Conservation (phyloP, 1,140 invertebrate genomes). For the Triops longicaudatus region DNA sequence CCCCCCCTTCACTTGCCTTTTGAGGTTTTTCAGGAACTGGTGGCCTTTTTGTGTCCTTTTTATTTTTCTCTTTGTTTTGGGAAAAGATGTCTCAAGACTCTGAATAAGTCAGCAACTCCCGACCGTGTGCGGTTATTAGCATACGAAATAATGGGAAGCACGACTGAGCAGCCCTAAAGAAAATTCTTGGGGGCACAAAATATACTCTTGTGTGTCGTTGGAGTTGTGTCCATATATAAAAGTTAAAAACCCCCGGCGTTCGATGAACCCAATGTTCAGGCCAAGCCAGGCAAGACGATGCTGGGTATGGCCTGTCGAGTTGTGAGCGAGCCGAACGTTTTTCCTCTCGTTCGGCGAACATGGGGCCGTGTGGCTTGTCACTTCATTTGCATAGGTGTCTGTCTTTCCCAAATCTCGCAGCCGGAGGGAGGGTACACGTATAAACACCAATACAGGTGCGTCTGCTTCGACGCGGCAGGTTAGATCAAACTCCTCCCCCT, state of each 20-base stretch:
- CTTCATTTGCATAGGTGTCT: conserved; percentile 12
- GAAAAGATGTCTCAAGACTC: neutral
- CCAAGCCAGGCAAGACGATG: neutral
- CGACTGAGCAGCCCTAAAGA: neutral
- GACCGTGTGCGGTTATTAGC: neutral
- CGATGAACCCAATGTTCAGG: neutral
- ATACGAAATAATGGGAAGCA: conserved; percentile 15
- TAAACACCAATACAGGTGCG: conserved; percentile 11
- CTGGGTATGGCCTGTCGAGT: neutral
- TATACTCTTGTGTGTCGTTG: neutral
- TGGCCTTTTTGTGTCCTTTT: neutral
- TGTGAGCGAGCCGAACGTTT: neutral
- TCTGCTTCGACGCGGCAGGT: conserved; percentile 1
- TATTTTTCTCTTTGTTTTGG: neutral
- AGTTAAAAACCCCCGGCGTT: neutral
- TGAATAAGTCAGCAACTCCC: neutral
- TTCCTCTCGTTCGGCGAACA: neutral
- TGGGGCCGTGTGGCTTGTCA: neutral
- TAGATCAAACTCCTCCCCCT: conserved; percentile 14
- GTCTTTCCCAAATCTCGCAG: neutral
- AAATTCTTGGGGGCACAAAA: conserved; percentile 4
- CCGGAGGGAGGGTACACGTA: conserved; percentile 13
- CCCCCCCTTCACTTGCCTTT: neutral
- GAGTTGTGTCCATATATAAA: neutral
- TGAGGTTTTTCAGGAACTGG: neutral